Conservation (phyloP, 1,140 invertebrate species). For the Trinorchestia longiramus region DNA sequence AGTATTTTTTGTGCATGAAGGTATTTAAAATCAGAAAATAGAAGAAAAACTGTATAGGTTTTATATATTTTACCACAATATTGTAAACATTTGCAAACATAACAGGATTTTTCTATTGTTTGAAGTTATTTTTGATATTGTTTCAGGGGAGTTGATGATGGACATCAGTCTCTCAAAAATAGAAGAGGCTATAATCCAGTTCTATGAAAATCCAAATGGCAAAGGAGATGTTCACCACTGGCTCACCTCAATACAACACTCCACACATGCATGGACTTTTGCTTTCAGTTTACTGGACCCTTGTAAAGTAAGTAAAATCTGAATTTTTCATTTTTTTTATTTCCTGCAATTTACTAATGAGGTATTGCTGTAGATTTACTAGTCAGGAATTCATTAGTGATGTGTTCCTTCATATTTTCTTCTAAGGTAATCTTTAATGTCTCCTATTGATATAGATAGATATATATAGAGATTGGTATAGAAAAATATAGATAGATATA, state of each 20-base stretch:
- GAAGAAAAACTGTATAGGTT: too few species aligned
- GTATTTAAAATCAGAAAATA: too few species aligned
- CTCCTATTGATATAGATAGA: too few species aligned
- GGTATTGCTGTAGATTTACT: neutral
- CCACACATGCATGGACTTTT: conserved; percentile 66
- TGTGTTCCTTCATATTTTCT: too few species aligned
- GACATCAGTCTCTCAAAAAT: conserved; percentile 65
- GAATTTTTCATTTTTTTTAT: neutral
- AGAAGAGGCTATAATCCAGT: conserved; percentile 64
- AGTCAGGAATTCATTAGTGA: neutral
- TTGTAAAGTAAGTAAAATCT: conserved; percentile 58
- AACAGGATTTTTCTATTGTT: too few species aligned
- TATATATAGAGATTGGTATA: too few species aligned
- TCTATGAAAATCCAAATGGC: conserved; percentile 64
- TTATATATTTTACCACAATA: too few species aligned
- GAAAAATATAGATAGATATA: too few species aligned
- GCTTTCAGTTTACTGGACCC: conserved; percentile 64
- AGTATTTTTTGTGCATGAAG: too few species aligned
- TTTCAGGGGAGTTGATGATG: conserved; percentile 58
- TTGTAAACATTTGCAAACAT: too few species aligned
- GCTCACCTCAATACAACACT: conserved; percentile 65
- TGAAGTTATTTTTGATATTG: neutral
- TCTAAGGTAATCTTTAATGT: too few species aligned
- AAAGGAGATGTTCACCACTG: conserved; percentile 64
- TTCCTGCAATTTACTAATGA: neutral